Percentiles rank a stretch among this genome's conserved stretches.
phyloP scores from a whole-genome alignment of 53 echinoderm and acorn worm genomes.

The Apostichopus leukothele region DNA sequence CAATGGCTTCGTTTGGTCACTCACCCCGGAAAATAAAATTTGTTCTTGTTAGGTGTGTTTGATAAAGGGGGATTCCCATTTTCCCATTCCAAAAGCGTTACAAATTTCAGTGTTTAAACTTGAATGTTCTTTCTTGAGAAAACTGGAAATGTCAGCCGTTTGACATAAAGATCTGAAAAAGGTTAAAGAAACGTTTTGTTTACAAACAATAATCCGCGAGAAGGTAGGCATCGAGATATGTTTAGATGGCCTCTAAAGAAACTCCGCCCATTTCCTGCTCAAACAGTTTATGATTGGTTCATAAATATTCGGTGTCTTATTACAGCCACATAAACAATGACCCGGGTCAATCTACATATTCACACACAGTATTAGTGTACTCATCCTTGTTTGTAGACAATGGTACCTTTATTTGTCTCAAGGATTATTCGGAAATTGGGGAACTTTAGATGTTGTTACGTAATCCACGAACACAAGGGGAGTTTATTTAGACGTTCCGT shows the following conservation, averaged over 20 bases:
- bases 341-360: slow-evolving; percentile 31
- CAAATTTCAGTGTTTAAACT: no score
- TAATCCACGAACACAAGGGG: slow-evolving; percentile 3
- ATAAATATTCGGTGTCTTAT: slow-evolving; percentile 34
- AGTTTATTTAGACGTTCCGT: slow-evolving; percentile 22
- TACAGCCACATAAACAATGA: slow-evolving; percentile 50
- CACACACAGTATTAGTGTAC: slow-evolving; percentile 7
- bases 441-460: slow-evolving; percentile 33
- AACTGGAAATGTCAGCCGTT: no score
- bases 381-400: slow-evolving; percentile 35
- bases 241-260: not conserved
- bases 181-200: slow-evolving; percentile 1
- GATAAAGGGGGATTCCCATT: no score
- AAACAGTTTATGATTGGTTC: slow-evolving; percentile 31
- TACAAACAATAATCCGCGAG: not conserved
- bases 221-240: not conserved
- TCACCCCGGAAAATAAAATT: no score
- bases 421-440: slow-evolving; percentile 44
- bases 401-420: slow-evolving; percentile 34
- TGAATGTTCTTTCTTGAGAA: no score
- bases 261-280: slow-evolving; percentile 38
- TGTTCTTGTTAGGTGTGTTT: no score
- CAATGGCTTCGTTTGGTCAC: no score
- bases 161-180: not conserved
- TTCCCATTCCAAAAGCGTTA: no score